Evolutionary conservation across 2,888 invertebrate genomes (phyloP), one percentile per base, ranked within the genome.

Genomic region (Tuberolachnus salignus): DNA sequence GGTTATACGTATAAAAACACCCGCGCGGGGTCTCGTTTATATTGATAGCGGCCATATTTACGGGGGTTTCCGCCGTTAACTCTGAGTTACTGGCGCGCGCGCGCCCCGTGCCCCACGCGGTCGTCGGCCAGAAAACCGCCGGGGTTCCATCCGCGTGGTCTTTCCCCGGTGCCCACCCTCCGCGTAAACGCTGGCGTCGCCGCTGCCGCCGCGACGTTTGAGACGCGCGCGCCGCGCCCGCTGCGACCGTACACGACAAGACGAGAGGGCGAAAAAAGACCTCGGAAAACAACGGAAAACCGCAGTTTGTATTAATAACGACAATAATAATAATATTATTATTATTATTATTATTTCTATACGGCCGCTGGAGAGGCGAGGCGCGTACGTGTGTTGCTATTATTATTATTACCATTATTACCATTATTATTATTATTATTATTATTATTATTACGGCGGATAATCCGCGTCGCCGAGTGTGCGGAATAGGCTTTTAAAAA

Each of bases 401-500:
- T 26, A 55, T 71, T 59, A 23, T 44, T 42, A 23, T 57, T 34
- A n/a, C n/a, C n/a, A n/a, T n/a, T n/a, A n/a, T n/a, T n/a, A n/a
- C n/a, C n/a, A 34, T 64, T 64, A 21, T 53, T 74, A 61, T 64
- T 64, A 44, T 61, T 72, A 46, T 55, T 70, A 70, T 53, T 66
- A 57, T 49, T 71, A 42, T 74, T 74, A 53, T 64, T 74, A 74
- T 72, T 61, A 67, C 46, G 53, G 26, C 26, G 61, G 59, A 49
- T 34, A 66, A 75, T 75, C 59, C 59, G 59, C 67, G 78, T 69
- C 57, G 67, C 78, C 78, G 67, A 69, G 78, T 78, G 78, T 61
- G 78, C 78, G 78, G 51, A 69, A 78, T 78, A 49, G 78, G 57
- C 67, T 59, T 78, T 78, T 78, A 78, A 78, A 69, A 78, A 78